These are phyloP conservation scores for Formica aserva DNA, from an alignment of 2,888 invertebrate species.

Conservation along the genomic window DNA sequence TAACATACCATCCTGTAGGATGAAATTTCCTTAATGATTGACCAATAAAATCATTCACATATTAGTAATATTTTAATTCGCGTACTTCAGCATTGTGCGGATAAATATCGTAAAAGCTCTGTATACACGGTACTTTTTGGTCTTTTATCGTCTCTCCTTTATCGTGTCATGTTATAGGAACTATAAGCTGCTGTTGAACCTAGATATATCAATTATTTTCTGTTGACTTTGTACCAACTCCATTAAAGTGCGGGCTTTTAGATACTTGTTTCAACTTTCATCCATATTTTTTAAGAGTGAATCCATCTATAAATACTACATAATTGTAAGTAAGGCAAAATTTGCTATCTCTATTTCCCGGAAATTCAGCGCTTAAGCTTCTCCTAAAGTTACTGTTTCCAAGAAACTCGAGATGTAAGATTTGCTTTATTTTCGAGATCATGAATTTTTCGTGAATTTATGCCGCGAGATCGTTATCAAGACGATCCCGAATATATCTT, in stretches of 20 bases:
- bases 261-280: not conserved
- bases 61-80: constrained; percentile 16
- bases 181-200: not conserved
- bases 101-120: not conserved
- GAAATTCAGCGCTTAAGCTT: not conserved
- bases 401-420: not conserved
- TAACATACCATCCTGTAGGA: not conserved
- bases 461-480: not conserved
- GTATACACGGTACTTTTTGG: not conserved
- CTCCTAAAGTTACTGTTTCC: constrained; percentile 36
- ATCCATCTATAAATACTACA: not conserved
- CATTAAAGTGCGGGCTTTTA: not conserved
- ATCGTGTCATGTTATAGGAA: not conserved
- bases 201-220: not conserved
- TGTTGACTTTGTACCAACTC: not conserved
- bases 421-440: not conserved
- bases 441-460: not conserved
- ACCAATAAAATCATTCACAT: constrained; percentile 12
- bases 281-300: not conserved
- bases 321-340: not conserved
- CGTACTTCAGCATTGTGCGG: not conserved
- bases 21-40: not conserved
- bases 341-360: not conserved
- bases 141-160: not conserved
- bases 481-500: not conserved